phyloP scores from a whole-genome alignment of 2,113 vertebrate genomes.

The Ginglymostoma cirratum region DNA sequence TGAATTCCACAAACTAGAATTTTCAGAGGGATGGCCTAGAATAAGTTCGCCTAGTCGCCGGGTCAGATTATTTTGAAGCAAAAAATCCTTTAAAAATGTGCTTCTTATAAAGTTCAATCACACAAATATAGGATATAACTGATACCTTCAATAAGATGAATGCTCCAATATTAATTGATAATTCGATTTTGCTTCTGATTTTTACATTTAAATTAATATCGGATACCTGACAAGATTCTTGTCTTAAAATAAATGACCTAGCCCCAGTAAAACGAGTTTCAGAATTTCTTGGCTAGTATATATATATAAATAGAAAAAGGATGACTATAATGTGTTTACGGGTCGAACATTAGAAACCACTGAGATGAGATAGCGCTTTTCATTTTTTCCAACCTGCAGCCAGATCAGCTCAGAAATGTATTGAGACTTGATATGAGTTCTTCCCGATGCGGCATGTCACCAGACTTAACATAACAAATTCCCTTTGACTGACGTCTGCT shows the following conservation, averaged over 20 bases:
- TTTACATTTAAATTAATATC: background rate
- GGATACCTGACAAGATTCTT: background rate
- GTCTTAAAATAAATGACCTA: background rate
- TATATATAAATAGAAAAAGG: background rate
- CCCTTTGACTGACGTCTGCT: constrained; percentile 15
- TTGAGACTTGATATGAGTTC: constrained; percentile 15
- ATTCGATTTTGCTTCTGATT: background rate
- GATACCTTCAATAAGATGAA: background rate
- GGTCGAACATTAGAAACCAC: background rate
- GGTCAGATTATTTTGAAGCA: background rate
- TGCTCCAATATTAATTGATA: background rate
- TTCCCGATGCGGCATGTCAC: background rate
- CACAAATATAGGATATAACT: background rate
- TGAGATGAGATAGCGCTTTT: background rate
- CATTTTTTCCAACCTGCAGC: background rate
- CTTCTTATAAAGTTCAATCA: background rate
- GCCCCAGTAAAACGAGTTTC: background rate
- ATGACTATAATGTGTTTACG: background rate
- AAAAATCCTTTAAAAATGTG: background rate
- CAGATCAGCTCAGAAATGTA: background rate
- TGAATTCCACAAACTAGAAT: background rate
- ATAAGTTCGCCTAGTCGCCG: background rate
- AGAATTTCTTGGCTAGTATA: background rate
- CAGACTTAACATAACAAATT: background rate
- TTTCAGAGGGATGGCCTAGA: background rate